phyloP scores from a whole-genome alignment of 2,888 invertebrate genomes.

The Eutolmus rufibarbis region DNA sequence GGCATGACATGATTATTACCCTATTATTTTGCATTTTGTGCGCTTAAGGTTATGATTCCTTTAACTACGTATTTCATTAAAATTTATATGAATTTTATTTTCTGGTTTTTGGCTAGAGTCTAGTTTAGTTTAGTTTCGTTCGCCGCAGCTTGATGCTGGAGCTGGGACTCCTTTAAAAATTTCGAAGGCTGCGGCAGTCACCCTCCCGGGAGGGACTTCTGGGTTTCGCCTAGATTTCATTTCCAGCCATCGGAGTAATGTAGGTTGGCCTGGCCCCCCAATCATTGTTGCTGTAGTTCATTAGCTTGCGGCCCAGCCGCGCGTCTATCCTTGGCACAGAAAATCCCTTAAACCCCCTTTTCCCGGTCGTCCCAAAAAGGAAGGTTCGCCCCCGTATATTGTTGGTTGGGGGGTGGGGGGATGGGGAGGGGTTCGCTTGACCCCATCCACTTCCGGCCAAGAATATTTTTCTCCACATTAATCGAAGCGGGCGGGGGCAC shows the following conservation, averaged over 20 bases:
- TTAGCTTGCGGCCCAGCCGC: not conserved
- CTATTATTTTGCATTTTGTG: no score
- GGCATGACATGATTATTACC: no score
- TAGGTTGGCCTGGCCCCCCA: not conserved
- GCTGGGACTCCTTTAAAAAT: not conserved
- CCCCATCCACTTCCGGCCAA: conserved; percentile 18
- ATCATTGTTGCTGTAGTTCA: conserved; percentile 6
- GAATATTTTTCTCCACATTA: conserved; percentile 37
- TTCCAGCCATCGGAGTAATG: not conserved
- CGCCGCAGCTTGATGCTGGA: not conserved
- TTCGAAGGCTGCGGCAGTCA: not conserved
- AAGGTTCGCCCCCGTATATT: not conserved
- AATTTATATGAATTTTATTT: not conserved
- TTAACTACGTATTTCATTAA: not conserved
- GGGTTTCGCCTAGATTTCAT: not conserved
- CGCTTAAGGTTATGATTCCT: not conserved
- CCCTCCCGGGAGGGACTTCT: not conserved
- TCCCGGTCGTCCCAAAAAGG: not conserved
- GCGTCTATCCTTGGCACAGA: conserved; percentile 33
- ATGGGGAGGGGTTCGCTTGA: not conserved
- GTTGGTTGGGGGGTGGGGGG: not conserved
- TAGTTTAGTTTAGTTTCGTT: not conserved
- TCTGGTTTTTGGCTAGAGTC: not conserved
- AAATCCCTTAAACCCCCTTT: not conserved
- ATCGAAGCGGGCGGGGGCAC: conserved; percentile 27